A percentile compares a stretch with the other conserved stretches of the same genome.
These are phyloP conservation scores for Dicyrtomina minuta DNA, from an alignment of 2,888 invertebrate species.

Conservation along the genomic window DNA sequence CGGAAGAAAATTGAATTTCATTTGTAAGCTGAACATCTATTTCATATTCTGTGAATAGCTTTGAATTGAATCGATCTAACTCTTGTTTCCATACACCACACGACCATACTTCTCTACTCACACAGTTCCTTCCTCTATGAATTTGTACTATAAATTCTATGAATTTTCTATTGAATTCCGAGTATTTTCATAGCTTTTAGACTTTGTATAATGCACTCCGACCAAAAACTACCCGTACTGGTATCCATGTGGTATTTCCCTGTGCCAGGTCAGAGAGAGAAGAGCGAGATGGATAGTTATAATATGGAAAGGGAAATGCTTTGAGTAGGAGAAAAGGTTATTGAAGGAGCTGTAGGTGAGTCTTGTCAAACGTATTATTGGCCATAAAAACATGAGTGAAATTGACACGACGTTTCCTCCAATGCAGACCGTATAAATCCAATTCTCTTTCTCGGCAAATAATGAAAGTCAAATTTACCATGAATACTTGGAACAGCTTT, in stretches of 20 bases:
- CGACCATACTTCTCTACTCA: not conserved
- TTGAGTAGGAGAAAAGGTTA: not conserved
- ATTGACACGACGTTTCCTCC: constrained; percentile 18
- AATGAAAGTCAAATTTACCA: constrained; percentile 22
- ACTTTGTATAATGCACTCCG: constrained; percentile 5
- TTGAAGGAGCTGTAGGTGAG: constrained; percentile 10
- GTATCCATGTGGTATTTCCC: not conserved
- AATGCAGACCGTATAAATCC: constrained; percentile 9
- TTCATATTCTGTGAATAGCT: constrained; percentile 26
- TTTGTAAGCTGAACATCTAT: constrained; percentile 18
- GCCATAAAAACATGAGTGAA: constrained; percentile 20
- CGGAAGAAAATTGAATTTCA: constrained; percentile 23
- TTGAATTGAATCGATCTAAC: constrained; percentile 17
- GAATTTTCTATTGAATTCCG: constrained; percentile 14
- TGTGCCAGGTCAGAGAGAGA: no score
- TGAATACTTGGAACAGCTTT: not conserved
- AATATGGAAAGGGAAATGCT: not conserved
- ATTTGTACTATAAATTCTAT: constrained; percentile 11
- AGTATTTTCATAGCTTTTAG: constrained; percentile 1
- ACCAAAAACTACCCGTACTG: not conserved
- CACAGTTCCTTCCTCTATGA: not conserved
- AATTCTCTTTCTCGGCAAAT: not conserved
- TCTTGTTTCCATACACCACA: not conserved
- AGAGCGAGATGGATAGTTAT: not conserved
- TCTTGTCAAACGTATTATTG: constrained; percentile 23